A percentile compares a stretch with the other conserved stretches of the same genome.
Conservation (phyloP, 2,113 vertebrate genomes). For the Ancistrus triradiatus region DNA sequence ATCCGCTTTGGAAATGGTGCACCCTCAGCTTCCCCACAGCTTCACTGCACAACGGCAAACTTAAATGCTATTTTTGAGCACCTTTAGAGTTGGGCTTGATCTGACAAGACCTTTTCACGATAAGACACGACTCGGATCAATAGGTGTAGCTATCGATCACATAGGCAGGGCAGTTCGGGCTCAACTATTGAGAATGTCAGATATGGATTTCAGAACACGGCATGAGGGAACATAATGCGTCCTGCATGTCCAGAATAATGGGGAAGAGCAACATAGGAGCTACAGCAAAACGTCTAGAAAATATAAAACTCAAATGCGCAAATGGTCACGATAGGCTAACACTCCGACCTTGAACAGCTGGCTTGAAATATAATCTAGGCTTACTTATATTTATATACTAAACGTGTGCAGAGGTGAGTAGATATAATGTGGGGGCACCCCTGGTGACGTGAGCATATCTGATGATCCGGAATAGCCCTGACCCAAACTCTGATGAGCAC, state of each 20-base stretch:
- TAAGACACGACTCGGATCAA: constrained; percentile 79
- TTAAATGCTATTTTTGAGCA: constrained; percentile 85
- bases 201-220: constrained; percentile 51
- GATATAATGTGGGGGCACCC: too few relatives aligned
- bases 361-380: too few relatives aligned
- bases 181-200: constrained; percentile 41
- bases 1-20: background rate
- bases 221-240: constrained; percentile 58
- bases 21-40: constrained; percentile 4
- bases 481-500: too few relatives aligned
- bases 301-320: too few relatives aligned
- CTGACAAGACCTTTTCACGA: constrained; percentile 81
- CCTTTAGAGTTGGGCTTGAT: constrained; percentile 75
- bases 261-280: background rate
- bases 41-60: constrained; percentile 77
- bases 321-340: too few relatives aligned
- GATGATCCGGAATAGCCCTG: too few relatives aligned
- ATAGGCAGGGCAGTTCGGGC: constrained; percentile 77
- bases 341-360: too few relatives aligned
- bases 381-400: too few relatives aligned
- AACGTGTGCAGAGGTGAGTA: too few relatives aligned
- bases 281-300: too few relatives aligned
- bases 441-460: too few relatives aligned
- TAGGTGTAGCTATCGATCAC: constrained; percentile 81
- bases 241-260: constrained; percentile 62